Base-by-base conservation (phyloP, 2,888 invertebrate genomes). In the Sinentomon sp. region DNA sequence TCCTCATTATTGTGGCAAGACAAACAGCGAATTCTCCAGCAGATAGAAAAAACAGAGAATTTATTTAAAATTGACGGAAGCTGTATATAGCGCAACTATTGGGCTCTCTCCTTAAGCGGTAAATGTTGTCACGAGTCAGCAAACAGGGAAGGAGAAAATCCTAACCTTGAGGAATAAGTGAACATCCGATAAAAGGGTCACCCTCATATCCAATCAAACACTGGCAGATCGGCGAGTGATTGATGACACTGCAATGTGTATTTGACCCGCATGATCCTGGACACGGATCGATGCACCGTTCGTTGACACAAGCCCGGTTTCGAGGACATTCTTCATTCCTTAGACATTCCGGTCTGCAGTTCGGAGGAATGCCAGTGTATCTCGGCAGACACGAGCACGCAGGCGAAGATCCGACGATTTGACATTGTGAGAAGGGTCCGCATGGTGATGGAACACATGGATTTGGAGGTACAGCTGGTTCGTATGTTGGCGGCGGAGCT, bases 101-200 rank as follows among this genome's bases (percentile, higher is more conserved):
- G n/a, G n/a, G n/a, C n/a, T n/a, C n/a, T n/a, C n/a, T n/a, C n/a
- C n/a, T n/a, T n/a, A n/a, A n/a, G n/a, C n/a, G n/a, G n/a, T n/a
- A n/a, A n/a, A n/a, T n/a, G n/a, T n/a, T n/a, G n/a, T n/a, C n/a
- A n/a, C n/a, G n/a, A n/a, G n/a, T n/a, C n/a, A n/a, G n/a, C n/a
- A n/a, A n/a, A n/a, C n/a, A n/a, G n/a, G n/a, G n/a, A n/a, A n/a
- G n/a, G n/a, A n/a, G n/a, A n/a, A n/a, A n/a, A n/a, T n/a, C n/a
- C n/a, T n/a, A n/a, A n/a, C n/a, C n/a, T n/a, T n/a, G n/a, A n/a
- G n/a, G n/a, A n/a, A n/a, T n/a, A n/a, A n/a, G n/a, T n/a, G n/a
- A n/a, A n/a, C 76, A 77, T 47, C 70, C 68, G 5, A 66, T 63
- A 51, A 75, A 74, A 19, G 77, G 75, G 60, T 77, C 76, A 44